Evolutionary conservation across 2,113 vertebrate genomes (phyloP).

Genomic region (Trichomycterus rosablanca): DNA sequence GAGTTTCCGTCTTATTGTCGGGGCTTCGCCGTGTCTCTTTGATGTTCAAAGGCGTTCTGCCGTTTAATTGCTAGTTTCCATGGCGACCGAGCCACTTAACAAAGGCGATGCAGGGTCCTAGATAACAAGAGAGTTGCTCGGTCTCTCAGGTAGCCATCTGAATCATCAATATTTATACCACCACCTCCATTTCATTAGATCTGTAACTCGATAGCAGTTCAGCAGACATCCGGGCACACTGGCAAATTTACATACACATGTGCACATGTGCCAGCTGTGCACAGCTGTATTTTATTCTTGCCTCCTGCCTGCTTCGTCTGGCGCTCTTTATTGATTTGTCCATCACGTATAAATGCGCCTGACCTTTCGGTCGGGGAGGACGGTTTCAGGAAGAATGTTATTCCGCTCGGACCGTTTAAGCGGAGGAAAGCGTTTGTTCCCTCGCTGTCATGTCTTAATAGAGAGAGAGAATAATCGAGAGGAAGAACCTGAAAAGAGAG

Average conservation of each 20-base stretch:
- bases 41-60: slow-evolving; percentile 47
- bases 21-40: slow-evolving; percentile 18
- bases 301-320: neutral
- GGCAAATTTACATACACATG: slow-evolving; percentile 2
- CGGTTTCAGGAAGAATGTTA: slow-evolving; percentile 13
- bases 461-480: neutral
- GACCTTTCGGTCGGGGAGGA: slow-evolving; percentile 18
- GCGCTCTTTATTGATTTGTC: slow-evolving; percentile 16
- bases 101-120: slow-evolving; percentile 37
- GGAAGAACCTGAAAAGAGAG: slow-evolving; percentile 16
- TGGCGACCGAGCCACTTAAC: slow-evolving; percentile 38
- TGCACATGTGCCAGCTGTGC: neutral
- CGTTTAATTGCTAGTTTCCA: slow-evolving; percentile 50
- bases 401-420: slow-evolving; percentile 2
- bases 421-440: slow-evolving; percentile 16
- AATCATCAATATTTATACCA: slow-evolving; percentile 50
- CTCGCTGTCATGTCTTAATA: slow-evolving; percentile 24
- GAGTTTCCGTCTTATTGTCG: slow-evolving; percentile 24
- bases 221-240: slow-evolving; percentile 13
- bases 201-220: slow-evolving; percentile 33
- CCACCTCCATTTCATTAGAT: slow-evolving; percentile 38
- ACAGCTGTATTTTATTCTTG: slow-evolving; percentile 14
- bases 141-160: slow-evolving; percentile 48
- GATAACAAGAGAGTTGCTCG: slow-evolving; percentile 41
- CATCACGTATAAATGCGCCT: slow-evolving; percentile 22